phyloP scores from a whole-genome alignment of 2,113 vertebrate genomes.

The Hippocampus barbouri region DNA sequence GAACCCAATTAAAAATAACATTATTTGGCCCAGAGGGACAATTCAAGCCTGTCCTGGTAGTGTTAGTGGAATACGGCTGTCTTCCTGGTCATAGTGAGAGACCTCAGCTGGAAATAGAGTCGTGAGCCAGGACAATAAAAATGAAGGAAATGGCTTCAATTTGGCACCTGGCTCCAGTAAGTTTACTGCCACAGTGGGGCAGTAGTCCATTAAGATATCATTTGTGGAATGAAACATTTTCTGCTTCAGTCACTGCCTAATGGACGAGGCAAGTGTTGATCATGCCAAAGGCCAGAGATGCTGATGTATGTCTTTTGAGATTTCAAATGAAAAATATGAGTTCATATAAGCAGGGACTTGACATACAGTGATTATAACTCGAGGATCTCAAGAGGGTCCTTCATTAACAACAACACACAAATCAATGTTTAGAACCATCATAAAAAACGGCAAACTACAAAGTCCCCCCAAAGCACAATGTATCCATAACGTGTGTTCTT shows the following conservation, averaged over 20 bases:
- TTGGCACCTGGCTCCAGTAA: slow-evolving; percentile 13
- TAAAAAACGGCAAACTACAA: slow-evolving; percentile 57
- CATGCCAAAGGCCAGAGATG: slow-evolving; percentile 9
- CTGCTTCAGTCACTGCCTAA: slow-evolving; percentile 17
- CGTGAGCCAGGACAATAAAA: slow-evolving; percentile 31
- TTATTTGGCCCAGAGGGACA: neutral
- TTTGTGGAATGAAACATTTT: slow-evolving; percentile 18
- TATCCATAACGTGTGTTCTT: slow-evolving; percentile 44
- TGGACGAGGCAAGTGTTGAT: slow-evolving; percentile 17
- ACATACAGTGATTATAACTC: slow-evolving; percentile 62
- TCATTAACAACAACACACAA: slow-evolving; percentile 56
- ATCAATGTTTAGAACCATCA: slow-evolving; percentile 73
- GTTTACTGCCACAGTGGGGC: slow-evolving; percentile 53
- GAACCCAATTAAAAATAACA: neutral
- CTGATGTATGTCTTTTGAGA: slow-evolving; percentile 5
- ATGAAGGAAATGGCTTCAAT: slow-evolving; percentile 4
- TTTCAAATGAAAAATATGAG: slow-evolving; percentile 1
- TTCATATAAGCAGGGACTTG: slow-evolving; percentile 22
- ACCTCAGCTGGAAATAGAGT: slow-evolving; percentile 8
- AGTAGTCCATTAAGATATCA: slow-evolving; percentile 51
- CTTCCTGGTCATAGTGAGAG: slow-evolving; percentile 53
- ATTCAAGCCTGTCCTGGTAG: neutral
- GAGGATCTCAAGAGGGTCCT: slow-evolving; percentile 60
- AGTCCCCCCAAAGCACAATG: slow-evolving; percentile 20
- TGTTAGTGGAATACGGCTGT: slow-evolving; percentile 43